These are phyloP conservation scores for Microctonus aethiopoides DNA, from an alignment of 2,888 invertebrate species.

Conservation along the genomic window DNA sequence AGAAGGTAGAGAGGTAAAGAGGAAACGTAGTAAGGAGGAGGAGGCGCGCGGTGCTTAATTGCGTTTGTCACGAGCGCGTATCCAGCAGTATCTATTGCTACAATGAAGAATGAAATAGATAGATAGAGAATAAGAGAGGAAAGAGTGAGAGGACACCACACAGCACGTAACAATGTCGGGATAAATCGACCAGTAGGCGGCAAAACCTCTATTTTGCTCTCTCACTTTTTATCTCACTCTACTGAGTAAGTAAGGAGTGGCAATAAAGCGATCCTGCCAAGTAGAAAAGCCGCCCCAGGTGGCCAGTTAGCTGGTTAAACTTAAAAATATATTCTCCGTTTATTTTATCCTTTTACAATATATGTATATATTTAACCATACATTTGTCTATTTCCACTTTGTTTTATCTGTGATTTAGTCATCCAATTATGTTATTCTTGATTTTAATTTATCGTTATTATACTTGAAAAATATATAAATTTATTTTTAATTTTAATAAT, in stretches of 20 bases:
- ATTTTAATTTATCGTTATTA: too few species aligned
- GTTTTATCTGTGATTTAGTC: not conserved
- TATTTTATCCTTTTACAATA: not conserved
- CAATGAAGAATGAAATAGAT: not conserved
- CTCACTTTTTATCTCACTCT: not conserved
- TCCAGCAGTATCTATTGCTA: slow-evolving; percentile 27
- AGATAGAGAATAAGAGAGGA: not conserved
- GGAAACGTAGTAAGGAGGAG: slow-evolving; percentile 25
- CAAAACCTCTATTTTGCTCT: not conserved
- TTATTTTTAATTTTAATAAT: too few species aligned
- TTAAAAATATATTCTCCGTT: slow-evolving; percentile 48
- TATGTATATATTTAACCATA: not conserved
- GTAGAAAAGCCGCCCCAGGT: slow-evolving; percentile 49
- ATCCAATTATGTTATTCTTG: not conserved
- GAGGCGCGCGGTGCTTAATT: slow-evolving; percentile 31
- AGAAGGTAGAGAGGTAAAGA: slow-evolving; percentile 29
- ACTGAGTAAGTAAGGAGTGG: slow-evolving; percentile 23
- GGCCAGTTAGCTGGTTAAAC: slow-evolving; percentile 52
- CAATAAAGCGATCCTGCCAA: slow-evolving; percentile 51
- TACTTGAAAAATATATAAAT: too few species aligned
- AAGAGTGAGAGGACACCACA: slow-evolving; percentile 1
- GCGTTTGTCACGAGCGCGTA: slow-evolving; percentile 31
- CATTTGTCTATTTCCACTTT: slow-evolving; percentile 11
- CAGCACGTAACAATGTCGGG: slow-evolving; percentile 26
- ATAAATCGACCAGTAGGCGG: slow-evolving; percentile 31